A percentile compares a stretch with the other conserved stretches of the same genome.
phyloP scores from a whole-genome alignment of 92 coral and sea anemone species.

The Desmophyllum pertusum region DNA sequence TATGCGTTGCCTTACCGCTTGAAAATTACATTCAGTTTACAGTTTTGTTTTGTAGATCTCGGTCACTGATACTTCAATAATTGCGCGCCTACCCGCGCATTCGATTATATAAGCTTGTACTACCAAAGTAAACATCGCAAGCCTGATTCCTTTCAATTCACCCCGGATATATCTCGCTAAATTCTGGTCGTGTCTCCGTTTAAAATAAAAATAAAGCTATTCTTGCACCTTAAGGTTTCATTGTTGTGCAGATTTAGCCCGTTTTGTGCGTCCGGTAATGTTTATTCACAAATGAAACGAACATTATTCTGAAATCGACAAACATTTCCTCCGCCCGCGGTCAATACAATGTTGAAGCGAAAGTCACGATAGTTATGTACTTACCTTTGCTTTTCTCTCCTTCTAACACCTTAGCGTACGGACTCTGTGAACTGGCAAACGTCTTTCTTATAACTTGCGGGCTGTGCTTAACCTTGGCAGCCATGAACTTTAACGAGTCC shows the following conservation, averaged over 20 bases:
- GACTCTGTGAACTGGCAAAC: conserved; percentile 40
- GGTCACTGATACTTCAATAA: neutral
- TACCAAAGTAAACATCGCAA: neutral
- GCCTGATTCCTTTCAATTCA: neutral
- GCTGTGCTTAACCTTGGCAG: conserved; percentile 88
- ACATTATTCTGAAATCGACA: neutral
- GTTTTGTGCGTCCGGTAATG: neutral
- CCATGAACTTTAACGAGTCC: conserved; percentile 86
- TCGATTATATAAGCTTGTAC: neutral
- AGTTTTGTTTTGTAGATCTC: neutral
- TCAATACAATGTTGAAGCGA: no score
- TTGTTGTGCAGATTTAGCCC: neutral
- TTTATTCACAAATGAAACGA: neutral
- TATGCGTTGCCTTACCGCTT: neutral
- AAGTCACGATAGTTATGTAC: neutral
- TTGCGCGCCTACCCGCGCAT: neutral
- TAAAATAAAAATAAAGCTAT: neutral
- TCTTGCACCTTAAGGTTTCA: neutral
- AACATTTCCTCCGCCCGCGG: no score
- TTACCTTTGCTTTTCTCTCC: conserved; percentile 72
- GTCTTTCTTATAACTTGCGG: conserved; percentile 94
- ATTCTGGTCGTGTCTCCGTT: neutral
- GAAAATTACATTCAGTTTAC: neutral
- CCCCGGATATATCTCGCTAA: neutral
- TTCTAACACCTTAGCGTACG: conserved; percentile 36